Percentiles rank a stretch among this genome's conserved stretches.
phyloP scores from a whole-genome alignment of 2,797 vertebrate species.

The Alfaro cultratus region DNA sequence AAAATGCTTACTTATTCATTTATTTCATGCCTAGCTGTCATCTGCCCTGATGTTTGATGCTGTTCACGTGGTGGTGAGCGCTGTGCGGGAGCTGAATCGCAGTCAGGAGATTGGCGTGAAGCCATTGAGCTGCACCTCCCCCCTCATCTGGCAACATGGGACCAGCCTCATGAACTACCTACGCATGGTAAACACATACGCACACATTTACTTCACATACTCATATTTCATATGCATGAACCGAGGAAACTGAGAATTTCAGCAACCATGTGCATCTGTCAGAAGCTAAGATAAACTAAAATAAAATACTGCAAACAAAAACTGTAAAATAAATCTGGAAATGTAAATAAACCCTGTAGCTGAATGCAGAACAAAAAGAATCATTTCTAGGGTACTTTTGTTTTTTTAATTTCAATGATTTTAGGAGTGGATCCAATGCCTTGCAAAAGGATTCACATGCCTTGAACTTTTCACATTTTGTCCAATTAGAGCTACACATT shows the following conservation, averaged over 20 bases:
- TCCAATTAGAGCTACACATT: neutral
- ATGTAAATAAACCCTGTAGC: neutral
- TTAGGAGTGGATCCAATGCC: neutral
- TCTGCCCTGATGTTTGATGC: slow-evolving; percentile 92
- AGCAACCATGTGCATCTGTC: neutral
- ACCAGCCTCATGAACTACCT: slow-evolving; percentile 93
- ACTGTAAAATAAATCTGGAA: neutral
- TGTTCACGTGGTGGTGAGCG: slow-evolving; percentile 89
- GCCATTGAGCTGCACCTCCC: slow-evolving; percentile 85
- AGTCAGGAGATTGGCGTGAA: slow-evolving; percentile 92
- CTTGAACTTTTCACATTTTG: neutral
- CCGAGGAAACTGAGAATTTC: neutral
- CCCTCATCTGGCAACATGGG: slow-evolving; percentile 89
- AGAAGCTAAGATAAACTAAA: neutral
- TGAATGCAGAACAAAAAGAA: neutral
- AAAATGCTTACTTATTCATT: neutral
- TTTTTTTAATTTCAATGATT: neutral
- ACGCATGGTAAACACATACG: slow-evolving; percentile 81
- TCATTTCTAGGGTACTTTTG: neutral
- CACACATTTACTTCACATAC: neutral
- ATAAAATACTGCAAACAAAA: neutral
- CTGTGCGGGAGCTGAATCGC: slow-evolving; percentile 89
- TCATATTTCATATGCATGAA: neutral
- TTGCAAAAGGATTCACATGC: neutral
- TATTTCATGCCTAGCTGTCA: slow-evolving; percentile 78